Conservation (phyloP, 2,888 invertebrate species). For the Cephus rjabovi region DNA sequence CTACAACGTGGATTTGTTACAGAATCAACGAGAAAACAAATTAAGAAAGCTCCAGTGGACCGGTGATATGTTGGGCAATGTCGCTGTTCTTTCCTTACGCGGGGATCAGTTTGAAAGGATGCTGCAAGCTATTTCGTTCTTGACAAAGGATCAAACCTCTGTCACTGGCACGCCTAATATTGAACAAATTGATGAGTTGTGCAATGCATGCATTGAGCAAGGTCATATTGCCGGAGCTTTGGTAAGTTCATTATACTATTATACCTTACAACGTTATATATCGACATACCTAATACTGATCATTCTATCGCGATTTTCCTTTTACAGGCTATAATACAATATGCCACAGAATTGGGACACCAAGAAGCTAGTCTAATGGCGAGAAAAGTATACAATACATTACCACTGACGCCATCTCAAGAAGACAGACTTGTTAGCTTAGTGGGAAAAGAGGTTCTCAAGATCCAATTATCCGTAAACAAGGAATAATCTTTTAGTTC, state of each 20-base stretch:
- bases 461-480: constrained; percentile 3
- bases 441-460: constrained; percentile 64
- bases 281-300: background rate
- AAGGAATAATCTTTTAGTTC: constrained; percentile 3
- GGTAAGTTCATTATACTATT: constrained; percentile 56
- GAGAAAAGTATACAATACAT: constrained; percentile 53
- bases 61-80: constrained; percentile 73
- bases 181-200: constrained; percentile 68
- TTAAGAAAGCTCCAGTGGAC: constrained; percentile 62
- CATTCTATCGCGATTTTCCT: background rate
- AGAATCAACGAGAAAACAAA: background rate
- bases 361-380: constrained; percentile 66
- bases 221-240: constrained; percentile 70
- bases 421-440: constrained; percentile 67
- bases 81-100: constrained; percentile 68
- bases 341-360: constrained; percentile 71
- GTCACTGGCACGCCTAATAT: constrained; percentile 70
- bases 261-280: background rate
- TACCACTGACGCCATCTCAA: constrained; percentile 69
- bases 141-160: constrained; percentile 50
- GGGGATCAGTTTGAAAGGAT: constrained; percentile 69
- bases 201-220: constrained; percentile 70
- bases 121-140: constrained; percentile 31
- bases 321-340: constrained; percentile 70
- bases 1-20: background rate